Conservation (phyloP, 1,140 invertebrate species). For the Steinernema feltiae region DNA sequence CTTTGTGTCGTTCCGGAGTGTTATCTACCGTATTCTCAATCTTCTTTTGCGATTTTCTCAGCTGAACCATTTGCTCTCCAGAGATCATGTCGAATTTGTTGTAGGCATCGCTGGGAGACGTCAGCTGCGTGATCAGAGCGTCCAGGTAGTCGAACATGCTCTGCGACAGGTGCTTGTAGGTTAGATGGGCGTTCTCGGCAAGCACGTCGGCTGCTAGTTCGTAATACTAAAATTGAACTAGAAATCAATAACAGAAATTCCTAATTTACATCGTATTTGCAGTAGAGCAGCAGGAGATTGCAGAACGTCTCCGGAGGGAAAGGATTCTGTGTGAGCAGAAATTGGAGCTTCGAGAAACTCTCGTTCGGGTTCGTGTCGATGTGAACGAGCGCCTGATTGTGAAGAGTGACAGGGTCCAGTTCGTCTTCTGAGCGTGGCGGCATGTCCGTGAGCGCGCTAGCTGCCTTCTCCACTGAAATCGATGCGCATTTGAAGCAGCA, state of each 20-base stretch:
- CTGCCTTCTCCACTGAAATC: constrained; percentile 73
- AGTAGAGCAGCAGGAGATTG: constrained; percentile 87
- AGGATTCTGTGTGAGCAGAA: constrained; percentile 86
- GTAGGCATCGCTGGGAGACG: constrained; percentile 91
- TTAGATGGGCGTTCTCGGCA: constrained; percentile 92
- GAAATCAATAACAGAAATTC: not conserved
- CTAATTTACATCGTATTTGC: constrained; percentile 72
- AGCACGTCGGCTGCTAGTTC: constrained; percentile 94
- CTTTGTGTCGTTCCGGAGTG: not conserved
- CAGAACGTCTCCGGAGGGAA: constrained; percentile 96
- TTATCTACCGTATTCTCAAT: constrained; percentile 76
- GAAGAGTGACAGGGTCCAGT: constrained; percentile 91
- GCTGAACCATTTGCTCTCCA: constrained; percentile 77
- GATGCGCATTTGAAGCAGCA: not conserved
- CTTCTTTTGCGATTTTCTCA: constrained; percentile 85
- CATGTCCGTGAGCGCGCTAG: constrained; percentile 92
- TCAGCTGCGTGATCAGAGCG: constrained; percentile 92
- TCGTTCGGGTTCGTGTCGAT: constrained; percentile 81
- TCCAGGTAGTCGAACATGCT: constrained; percentile 71
- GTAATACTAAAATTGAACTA: constrained; percentile 67
- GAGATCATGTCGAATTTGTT: constrained; percentile 91
- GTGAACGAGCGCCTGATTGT: constrained; percentile 93
- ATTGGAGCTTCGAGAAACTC: constrained; percentile 94
- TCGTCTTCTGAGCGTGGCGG: constrained; percentile 90
- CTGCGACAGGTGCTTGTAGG: constrained; percentile 89